phyloP scores from a whole-genome alignment of 2,888 invertebrate genomes.

The Aproaerema taeniolella region DNA sequence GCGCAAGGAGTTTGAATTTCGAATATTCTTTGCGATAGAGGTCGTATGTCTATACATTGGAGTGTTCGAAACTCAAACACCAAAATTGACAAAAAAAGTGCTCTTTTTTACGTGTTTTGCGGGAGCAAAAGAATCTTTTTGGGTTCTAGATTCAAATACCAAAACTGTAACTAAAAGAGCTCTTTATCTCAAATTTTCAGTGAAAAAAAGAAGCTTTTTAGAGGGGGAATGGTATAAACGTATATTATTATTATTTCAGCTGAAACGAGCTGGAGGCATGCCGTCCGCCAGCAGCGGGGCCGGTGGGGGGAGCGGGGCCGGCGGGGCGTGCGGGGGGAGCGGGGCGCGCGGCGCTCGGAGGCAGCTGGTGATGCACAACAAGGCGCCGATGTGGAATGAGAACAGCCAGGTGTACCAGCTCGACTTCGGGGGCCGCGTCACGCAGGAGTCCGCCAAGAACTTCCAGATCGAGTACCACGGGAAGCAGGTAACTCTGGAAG shows the following conservation, averaged over 20 bases:
- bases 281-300: not conserved
- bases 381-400: constrained; percentile 99
- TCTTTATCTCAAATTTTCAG: not conserved
- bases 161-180: too few relatives aligned
- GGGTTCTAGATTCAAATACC: too few relatives aligned
- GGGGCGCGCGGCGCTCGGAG: constrained; percentile 56
- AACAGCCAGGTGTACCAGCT: constrained; percentile 99
- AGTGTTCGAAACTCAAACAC: too few relatives aligned
- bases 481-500: constrained; percentile 94
- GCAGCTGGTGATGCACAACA: constrained; percentile 98
- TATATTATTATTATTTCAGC: constrained; percentile 54
- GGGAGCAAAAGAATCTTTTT: too few relatives aligned
- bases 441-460: constrained; percentile 99
- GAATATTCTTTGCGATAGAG: too few relatives aligned
- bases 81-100: too few relatives aligned
- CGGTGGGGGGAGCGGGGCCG: too few relatives aligned
- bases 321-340: constrained; percentile 25
- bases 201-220: not conserved
- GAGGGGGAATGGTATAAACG: not conserved
- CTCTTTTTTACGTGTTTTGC: too few relatives aligned
- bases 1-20: too few relatives aligned
- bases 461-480: constrained; percentile 98
- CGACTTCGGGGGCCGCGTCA: constrained; percentile 99
- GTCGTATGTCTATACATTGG: too few relatives aligned
- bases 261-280: constrained; percentile 68